Evolutionary conservation across 2,888 invertebrate genomes (phyloP), one percentile per base, ranked within the genome.

Genomic region (Nephrotoma flavescens): DNA sequence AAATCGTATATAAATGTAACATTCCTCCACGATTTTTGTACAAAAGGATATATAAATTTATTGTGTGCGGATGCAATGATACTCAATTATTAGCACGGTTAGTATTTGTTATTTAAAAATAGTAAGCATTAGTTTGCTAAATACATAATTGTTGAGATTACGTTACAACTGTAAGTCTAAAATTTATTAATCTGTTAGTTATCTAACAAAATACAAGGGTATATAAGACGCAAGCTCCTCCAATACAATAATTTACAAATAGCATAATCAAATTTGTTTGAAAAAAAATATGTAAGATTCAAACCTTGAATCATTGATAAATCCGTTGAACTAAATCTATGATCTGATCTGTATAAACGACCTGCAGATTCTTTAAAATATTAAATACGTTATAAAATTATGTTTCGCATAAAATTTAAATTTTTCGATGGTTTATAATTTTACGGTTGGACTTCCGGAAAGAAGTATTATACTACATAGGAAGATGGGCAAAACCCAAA

Each of bases 291-390:
- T 52, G 19, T 52, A 41, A 52, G 84, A 52, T 88, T 90, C 92
- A 92, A 91, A 91, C 91, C 91, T 91, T 91, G 90, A 89, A 90
- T 90, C 88, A 90, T 89, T 89, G 90, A 90, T 91, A 94, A 93
- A 90, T 94, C 94, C 92, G 93, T 93, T 87, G 92, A 94, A 92
- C 92, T 93, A 93, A 93, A 94, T 92, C 93, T 94, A 93, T 94
- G 93, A 92, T 93, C 91, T 88, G 92, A 93, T 92, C 94, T 93
- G 93, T 93, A 93, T 92, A 94, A 93, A 91, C 93, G 93, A 91
- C 93, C 93, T 88, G 92, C 90, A 41, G 86, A 90, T 89, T 92
- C 92, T 92, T 90, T 86, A 88, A 88, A 88, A 88, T 71, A 71
- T 71, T 71, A 71, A 71, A 71, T 31, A 71, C 71, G 71, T 71